Conservation (phyloP, 2,113 vertebrate species). For the Corvus moneduloides region DNA sequence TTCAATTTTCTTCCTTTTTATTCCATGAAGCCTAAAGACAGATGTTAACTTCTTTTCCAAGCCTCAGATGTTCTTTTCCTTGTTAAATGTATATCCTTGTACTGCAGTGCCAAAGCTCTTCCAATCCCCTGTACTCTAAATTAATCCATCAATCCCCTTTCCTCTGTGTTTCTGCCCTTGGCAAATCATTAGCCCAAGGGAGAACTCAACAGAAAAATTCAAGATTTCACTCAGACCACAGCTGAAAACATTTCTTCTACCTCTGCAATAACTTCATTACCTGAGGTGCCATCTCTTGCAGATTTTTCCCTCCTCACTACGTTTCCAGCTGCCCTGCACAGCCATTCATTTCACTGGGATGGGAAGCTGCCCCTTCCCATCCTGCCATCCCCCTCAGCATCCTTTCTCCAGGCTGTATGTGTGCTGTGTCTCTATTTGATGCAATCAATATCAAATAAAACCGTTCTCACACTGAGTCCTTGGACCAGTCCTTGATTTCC, state of each 20-base stretch:
- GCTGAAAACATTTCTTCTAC: neutral
- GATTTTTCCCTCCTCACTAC: neutral
- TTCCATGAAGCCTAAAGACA: conserved; percentile 2
- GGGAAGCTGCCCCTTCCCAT: neutral
- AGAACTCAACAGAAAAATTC: conserved; percentile 14
- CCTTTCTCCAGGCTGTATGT: neutral
- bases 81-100: conserved; percentile 28
- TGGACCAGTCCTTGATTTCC: conserved; percentile 22
- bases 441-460: neutral
- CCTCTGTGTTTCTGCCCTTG: conserved; percentile 46
- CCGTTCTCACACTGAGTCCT: neutral
- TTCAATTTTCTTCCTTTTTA: conserved; percentile 22
- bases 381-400: neutral
- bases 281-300: neutral
- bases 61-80: conserved; percentile 28
- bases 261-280: neutral
- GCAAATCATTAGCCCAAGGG: conserved; percentile 43
- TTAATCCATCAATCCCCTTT: conserved; percentile 48
- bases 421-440: neutral
- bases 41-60: conserved; percentile 14
- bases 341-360: neutral
- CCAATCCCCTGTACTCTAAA: conserved; percentile 36
- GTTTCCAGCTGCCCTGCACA: neutral
- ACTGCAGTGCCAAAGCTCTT: neutral
- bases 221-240: conserved; percentile 28